These are phyloP conservation scores for Idaea straminata DNA, from an alignment of 2,888 invertebrate species.

Conservation along the genomic window DNA sequence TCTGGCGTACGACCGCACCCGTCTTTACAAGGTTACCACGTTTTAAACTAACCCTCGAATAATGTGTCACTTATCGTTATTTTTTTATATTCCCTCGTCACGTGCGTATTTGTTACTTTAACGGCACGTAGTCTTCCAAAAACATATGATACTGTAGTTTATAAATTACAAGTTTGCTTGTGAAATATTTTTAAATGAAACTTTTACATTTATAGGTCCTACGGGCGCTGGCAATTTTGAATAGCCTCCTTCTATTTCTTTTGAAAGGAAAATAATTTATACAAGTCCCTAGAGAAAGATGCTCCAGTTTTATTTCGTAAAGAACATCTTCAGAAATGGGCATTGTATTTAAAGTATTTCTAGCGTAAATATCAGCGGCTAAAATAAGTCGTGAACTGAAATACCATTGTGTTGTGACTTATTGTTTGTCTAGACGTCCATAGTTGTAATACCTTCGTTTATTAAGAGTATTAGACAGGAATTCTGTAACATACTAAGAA, in stretches of 20 bases:
- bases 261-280: background rate
- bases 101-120: background rate
- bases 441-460: slow-evolving; percentile 9
- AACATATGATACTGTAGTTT: background rate
- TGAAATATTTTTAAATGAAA: background rate
- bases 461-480: slow-evolving; percentile 18
- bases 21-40: slow-evolving; percentile 34
- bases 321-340: background rate
- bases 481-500: background rate
- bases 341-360: background rate
- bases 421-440: background rate
- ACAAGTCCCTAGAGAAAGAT: background rate
- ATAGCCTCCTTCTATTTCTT: background rate
- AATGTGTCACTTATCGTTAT: slow-evolving; percentile 11
- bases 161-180: background rate
- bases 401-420: background rate
- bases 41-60: slow-evolving; percentile 19
- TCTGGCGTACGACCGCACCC: slow-evolving; percentile 41
- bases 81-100: background rate
- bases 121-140: background rate
- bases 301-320: background rate
- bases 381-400: background rate
- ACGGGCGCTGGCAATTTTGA: background rate
- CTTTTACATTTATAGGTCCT: background rate
- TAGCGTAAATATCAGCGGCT: background rate